Percentiles rank a stretch among this genome's conserved stretches.
Conservation (phyloP, 2,113 vertebrate species). For the Rhodinocichla rosea region DNA sequence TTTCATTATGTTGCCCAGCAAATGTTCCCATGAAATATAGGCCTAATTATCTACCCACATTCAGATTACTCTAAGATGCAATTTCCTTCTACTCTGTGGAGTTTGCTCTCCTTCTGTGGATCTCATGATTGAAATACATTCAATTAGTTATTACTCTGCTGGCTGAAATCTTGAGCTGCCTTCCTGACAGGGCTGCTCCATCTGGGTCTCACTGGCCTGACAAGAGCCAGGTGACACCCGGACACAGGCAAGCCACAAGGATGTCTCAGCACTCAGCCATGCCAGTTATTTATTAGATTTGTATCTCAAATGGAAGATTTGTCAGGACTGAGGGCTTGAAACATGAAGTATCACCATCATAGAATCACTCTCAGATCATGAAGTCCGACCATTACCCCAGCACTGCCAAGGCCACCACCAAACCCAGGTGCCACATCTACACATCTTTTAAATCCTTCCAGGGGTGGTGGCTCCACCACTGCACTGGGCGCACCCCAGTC, state of each 20-base stretch:
- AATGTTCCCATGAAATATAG: slow-evolving; percentile 64
- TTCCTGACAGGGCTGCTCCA: neutral
- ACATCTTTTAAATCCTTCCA: too few relatives aligned
- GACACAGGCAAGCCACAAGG: neutral
- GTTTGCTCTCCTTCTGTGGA: slow-evolving; percentile 30
- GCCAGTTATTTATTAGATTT: neutral
- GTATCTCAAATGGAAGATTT: neutral
- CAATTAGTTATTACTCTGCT: slow-evolving; percentile 56
- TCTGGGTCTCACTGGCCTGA: neutral
- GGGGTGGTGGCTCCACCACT: neutral
- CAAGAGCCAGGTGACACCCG: neutral
- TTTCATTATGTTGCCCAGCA: slow-evolving; percentile 66
- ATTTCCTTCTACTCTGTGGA: slow-evolving; percentile 52
- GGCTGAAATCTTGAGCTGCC: slow-evolving; percentile 15
- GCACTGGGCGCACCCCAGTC: neutral
- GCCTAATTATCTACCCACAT: slow-evolving; percentile 62
- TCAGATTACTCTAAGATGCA: slow-evolving; percentile 43
- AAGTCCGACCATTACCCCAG: neutral
- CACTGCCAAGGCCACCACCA: neutral
- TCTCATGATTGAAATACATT: slow-evolving; percentile 50
- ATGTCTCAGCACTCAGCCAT: neutral
- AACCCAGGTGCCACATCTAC: neutral
- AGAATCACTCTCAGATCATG: neutral
- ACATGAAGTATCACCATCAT: rapidly evolving
- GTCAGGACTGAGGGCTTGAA: neutral